These are phyloP conservation scores for Cyclophora albipunctata DNA, from an alignment of 2,888 invertebrate species.

Conservation along the genomic window DNA sequence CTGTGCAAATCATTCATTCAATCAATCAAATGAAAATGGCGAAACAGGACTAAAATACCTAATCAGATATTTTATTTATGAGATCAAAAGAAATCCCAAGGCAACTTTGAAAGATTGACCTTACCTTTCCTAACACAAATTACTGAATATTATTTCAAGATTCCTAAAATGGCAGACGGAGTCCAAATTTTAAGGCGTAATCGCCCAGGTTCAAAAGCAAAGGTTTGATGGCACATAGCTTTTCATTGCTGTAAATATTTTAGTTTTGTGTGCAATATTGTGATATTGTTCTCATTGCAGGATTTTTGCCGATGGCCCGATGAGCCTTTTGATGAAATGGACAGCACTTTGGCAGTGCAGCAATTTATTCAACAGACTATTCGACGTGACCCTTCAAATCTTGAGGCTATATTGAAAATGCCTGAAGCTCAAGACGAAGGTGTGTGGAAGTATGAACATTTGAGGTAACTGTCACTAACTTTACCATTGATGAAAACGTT, in stretches of 20 bases:
- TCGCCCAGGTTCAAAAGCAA: conserved; percentile 92
- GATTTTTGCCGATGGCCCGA: conserved; percentile 99
- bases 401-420: conserved; percentile 95
- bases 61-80: too few relatives aligned
- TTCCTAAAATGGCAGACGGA: conserved; percentile 82
- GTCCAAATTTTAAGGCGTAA: conserved; percentile 89
- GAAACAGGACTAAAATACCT: too few relatives aligned
- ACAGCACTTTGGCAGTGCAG: conserved; percentile 98
- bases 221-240: conserved; percentile 69
- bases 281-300: conserved; percentile 61
- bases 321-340: conserved; percentile 99
- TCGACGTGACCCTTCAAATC: conserved; percentile 92
- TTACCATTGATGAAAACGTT: too few relatives aligned
- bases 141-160: too few relatives aligned
- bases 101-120: too few relatives aligned
- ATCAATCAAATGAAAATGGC: too few relatives aligned
- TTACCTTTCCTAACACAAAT: too few relatives aligned
- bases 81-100: too few relatives aligned
- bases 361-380: conserved; percentile 99
- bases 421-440: conserved; percentile 99
- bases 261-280: neutral
- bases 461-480: conserved; percentile 75
- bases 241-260: neutral
- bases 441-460: conserved; percentile 99
- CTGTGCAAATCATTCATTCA: too few relatives aligned